Percentiles rank a stretch among this genome's conserved stretches.
These are phyloP conservation scores for Cyprinodon variegatus DNA, from an alignment of 2,113 vertebrate genomes.

Conservation along the genomic window DNA sequence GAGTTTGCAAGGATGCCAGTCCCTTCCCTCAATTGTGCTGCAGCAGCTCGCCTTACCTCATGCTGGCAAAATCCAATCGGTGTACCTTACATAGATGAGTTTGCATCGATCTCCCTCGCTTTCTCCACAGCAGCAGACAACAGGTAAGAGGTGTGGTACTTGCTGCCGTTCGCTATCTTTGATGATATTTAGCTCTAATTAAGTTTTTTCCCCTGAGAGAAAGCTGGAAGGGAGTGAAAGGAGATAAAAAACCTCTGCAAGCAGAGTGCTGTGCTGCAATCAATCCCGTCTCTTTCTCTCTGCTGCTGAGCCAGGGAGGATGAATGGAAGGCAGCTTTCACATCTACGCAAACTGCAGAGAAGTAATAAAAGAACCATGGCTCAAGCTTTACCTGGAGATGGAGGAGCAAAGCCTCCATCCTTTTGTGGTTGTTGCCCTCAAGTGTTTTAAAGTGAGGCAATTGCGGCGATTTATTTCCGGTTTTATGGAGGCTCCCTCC, in stretches of 20 bases:
- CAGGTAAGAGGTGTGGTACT: conserved; percentile 62
- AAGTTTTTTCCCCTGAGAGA: conserved; percentile 74
- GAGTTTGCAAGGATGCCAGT: conserved; percentile 9
- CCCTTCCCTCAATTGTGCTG: conserved; percentile 18
- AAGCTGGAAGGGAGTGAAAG: conserved; percentile 59
- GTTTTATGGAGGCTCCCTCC: conserved; percentile 38
- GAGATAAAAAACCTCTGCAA: conserved; percentile 62
- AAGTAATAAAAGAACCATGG: conserved; percentile 72
- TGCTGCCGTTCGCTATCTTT: conserved; percentile 61
- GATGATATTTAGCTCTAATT: conserved; percentile 84
- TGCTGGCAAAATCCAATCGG: conserved; percentile 46
- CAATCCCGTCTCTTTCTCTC: conserved; percentile 60
- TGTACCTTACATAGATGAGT: conserved; percentile 49
- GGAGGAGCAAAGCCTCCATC: conserved; percentile 52
- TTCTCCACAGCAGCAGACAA: conserved; percentile 47
- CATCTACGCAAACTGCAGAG: conserved; percentile 65
- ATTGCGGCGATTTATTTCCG: conserved; percentile 49
- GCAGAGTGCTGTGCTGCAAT: conserved; percentile 62
- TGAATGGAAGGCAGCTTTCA: conserved; percentile 65
- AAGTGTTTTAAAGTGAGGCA: conserved; percentile 52
- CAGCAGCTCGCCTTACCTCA: conserved; percentile 11
- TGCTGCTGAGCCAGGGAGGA: conserved; percentile 48
- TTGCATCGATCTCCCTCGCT: conserved; percentile 67
- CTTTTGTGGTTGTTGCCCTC: conserved; percentile 60
- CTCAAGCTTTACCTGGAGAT: conserved; percentile 63